These are phyloP conservation scores for Dallia pectoralis DNA, from an alignment of 2,797 vertebrate species.

Conservation along the genomic window DNA sequence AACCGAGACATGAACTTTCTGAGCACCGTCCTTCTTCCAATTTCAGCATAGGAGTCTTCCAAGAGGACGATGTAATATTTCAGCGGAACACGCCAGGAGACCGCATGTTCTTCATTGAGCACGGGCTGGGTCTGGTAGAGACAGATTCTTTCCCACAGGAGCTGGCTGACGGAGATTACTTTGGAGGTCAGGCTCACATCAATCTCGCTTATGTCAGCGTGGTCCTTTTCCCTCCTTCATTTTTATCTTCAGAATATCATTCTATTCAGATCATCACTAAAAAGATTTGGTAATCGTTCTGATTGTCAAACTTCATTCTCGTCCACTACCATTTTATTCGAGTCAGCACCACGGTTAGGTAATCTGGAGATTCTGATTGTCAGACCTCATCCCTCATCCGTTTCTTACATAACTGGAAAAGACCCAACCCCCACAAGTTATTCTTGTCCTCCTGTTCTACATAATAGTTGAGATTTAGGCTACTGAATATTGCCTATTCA, in stretches of 20 bases:
- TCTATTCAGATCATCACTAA: background rate
- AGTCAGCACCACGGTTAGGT: no score
- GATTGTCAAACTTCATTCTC: background rate
- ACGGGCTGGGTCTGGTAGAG: conserved; percentile 66
- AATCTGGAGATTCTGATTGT: no score
- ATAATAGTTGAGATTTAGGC: background rate
- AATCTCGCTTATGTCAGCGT: background rate
- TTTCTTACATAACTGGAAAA: background rate
- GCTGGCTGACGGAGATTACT: conserved; percentile 70
- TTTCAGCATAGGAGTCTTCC: conserved; percentile 66
- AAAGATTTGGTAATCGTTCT: conserved; percentile 1
- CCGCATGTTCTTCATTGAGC: conserved; percentile 75
- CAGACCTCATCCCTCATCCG: no score
- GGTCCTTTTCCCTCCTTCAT: background rate
- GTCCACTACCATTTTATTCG: no score
- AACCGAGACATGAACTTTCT: conserved; percentile 64
- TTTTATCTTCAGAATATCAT: background rate
- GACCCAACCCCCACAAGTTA: background rate
- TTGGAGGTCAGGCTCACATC: conserved; percentile 61
- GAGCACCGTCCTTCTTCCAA: conserved; percentile 52
- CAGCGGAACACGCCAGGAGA: conserved; percentile 51
- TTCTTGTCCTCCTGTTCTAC: background rate
- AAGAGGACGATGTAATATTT: conserved; percentile 61
- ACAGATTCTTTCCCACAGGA: conserved; percentile 57
- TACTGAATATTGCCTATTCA: no score